phyloP scores from a whole-genome alignment of 2,113 vertebrate genomes.

The Peromyscus leucopus region DNA sequence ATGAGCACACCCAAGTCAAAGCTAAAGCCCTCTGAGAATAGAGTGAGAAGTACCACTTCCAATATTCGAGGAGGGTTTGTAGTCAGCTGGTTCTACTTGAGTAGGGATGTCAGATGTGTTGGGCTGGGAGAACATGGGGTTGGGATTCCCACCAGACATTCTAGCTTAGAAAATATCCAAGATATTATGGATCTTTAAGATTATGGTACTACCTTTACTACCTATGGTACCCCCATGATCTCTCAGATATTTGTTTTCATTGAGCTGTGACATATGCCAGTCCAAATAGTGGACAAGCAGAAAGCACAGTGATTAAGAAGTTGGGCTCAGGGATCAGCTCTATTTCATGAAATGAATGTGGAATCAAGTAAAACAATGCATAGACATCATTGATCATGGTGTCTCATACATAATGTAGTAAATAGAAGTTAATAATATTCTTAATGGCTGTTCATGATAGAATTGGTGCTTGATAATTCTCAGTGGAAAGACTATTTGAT shows the following conservation, averaged over 20 bases:
- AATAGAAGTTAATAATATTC: background rate
- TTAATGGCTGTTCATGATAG: background rate
- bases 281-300: background rate
- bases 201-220: background rate
- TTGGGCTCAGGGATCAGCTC: background rate
- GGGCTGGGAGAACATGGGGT: fast-evolving
- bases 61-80: background rate
- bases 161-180: background rate
- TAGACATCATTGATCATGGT: background rate
- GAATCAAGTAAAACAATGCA: background rate
- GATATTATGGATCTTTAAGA: background rate
- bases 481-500: background rate
- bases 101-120: background rate
- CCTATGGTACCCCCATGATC: background rate
- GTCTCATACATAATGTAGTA: background rate
- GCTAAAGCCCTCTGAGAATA: background rate
- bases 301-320: background rate
- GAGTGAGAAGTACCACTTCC: background rate
- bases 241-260: background rate
- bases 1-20: background rate
- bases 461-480: background rate
- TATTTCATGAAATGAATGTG: background rate
- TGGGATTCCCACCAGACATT: background rate
- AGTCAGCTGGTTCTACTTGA: background rate
- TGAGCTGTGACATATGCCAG: background rate